These are phyloP conservation scores for Apodemia mormo DNA, from an alignment of 2,888 invertebrate species.

Conservation along the genomic window DNA sequence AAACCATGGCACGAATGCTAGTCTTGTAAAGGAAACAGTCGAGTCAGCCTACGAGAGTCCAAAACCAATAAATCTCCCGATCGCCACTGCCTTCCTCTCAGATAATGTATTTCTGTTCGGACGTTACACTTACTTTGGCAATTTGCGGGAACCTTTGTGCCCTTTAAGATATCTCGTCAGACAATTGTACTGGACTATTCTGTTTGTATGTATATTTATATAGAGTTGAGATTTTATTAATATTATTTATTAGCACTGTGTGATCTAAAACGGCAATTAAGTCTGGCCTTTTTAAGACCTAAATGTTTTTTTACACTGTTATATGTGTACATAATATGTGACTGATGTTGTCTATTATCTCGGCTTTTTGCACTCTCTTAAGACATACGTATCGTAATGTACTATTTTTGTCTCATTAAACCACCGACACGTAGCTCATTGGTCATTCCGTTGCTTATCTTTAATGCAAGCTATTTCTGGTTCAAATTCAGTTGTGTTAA, in stretches of 20 bases:
- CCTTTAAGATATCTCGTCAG: slow-evolving; percentile 79
- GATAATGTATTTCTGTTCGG: slow-evolving; percentile 81
- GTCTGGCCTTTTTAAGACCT: too few relatives aligned
- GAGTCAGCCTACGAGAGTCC: slow-evolving; percentile 51
- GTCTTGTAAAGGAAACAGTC: slow-evolving; percentile 59
- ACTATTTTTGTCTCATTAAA: too few relatives aligned
- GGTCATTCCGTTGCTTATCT: too few relatives aligned
- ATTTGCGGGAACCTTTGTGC: slow-evolving; percentile 80
- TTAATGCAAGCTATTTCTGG: too few relatives aligned
- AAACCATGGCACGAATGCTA: slow-evolving; percentile 13
- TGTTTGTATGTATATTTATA: slow-evolving; percentile 45
- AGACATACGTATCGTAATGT: too few relatives aligned
- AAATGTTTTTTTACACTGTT: too few relatives aligned
- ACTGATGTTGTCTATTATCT: too few relatives aligned
- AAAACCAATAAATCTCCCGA: slow-evolving; percentile 49
- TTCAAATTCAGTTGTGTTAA: too few relatives aligned
- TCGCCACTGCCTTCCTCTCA: slow-evolving; percentile 56
- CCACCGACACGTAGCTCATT: too few relatives aligned
- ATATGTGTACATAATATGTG: too few relatives aligned
- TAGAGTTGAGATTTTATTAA: slow-evolving; percentile 36
- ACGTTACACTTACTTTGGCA: slow-evolving; percentile 80
- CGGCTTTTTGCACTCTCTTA: too few relatives aligned
- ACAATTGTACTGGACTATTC: slow-evolving; percentile 64
- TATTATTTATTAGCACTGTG: slow-evolving; percentile 30
- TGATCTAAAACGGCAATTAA: too few relatives aligned